Conservation (phyloP, 2,797 vertebrate genomes). For the Strix occidentalis region DNA sequence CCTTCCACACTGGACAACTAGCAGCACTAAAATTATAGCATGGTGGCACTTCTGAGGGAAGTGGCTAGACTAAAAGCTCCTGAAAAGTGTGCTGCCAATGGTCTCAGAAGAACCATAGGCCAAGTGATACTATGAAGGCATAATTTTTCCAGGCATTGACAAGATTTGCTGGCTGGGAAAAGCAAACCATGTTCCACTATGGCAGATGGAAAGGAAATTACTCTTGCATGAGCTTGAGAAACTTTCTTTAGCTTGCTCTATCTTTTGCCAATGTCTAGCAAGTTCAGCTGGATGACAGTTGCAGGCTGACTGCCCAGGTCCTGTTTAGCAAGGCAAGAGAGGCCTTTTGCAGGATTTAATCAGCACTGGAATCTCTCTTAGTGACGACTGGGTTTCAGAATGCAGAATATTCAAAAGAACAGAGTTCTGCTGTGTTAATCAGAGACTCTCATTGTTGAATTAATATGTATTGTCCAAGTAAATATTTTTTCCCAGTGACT, state of each 20-base stretch:
- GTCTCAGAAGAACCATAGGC: neutral
- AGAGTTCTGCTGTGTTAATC: conserved; percentile 54
- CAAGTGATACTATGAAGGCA: neutral
- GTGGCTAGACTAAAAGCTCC: neutral
- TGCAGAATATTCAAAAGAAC: conserved; percentile 50
- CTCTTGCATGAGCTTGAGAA: neutral
- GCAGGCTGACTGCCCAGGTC: conserved; percentile 20
- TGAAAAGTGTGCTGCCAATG: neutral
- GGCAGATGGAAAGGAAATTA: conserved; percentile 28
- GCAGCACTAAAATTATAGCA: neutral
- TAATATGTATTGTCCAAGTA: conserved; percentile 47
- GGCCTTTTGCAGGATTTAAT: conserved; percentile 35
- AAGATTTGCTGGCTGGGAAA: neutral
- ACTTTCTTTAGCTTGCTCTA: neutral
- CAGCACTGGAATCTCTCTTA: conserved; percentile 18
- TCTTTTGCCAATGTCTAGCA: conserved; percentile 1
- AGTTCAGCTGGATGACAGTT: conserved; percentile 28
- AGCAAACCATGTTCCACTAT: neutral
- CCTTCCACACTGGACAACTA: neutral
- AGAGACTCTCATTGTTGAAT: conserved; percentile 49
- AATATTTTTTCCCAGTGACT: conserved; percentile 7
- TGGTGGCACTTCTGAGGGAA: neutral
- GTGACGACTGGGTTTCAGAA: conserved; percentile 31
- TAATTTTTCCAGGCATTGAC: neutral
- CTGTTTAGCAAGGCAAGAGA: conserved; percentile 21